These are phyloP conservation scores for Drosophila suzukii DNA, from an alignment of 1,140 invertebrate species.

Conservation along the genomic window DNA sequence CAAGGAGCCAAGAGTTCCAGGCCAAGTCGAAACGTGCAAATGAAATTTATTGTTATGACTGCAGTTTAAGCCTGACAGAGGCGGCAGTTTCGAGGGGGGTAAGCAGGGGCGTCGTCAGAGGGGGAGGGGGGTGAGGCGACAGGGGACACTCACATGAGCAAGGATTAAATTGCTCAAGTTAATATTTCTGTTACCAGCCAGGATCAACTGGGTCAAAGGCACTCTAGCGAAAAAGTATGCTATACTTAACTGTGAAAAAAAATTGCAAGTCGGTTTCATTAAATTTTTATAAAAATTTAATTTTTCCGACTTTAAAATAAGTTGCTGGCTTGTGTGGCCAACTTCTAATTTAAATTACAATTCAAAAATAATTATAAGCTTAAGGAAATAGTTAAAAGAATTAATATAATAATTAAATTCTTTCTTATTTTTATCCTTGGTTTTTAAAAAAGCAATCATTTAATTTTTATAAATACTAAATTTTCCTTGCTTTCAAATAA, in stretches of 20 bases:
- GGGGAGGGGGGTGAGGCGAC: not conserved
- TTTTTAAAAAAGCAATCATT: too few species aligned
- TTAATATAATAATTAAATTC: too few species aligned
- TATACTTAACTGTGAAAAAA: not conserved
- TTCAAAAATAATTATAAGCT: too few species aligned
- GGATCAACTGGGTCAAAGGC: slow-evolving; percentile 14
- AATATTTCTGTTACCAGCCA: slow-evolving; percentile 39
- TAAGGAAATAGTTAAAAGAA: too few species aligned
- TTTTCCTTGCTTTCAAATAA: too few species aligned
- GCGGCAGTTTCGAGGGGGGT: slow-evolving; percentile 17
- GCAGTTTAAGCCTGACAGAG: slow-evolving; percentile 65
- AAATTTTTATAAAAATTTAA: not conserved
- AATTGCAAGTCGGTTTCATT: not conserved
- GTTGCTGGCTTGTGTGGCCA: too few species aligned
- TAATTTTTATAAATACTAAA: not conserved
- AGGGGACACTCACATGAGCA: slow-evolving; percentile 33
- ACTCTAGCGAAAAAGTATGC: slow-evolving; percentile 11
- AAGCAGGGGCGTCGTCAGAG: too few species aligned
- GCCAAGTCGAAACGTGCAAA: slow-evolving; percentile 67
- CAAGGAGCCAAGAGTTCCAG: slow-evolving; percentile 43
- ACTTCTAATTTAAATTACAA: too few species aligned
- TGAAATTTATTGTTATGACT: slow-evolving; percentile 79
- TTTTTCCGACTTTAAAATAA: not conserved
- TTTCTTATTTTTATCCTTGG: too few species aligned
- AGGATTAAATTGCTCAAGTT: slow-evolving; percentile 49